Percentiles rank a stretch among this genome's conserved stretches.
These are phyloP conservation scores for Andrena bicolor DNA, from an alignment of 2,888 invertebrate genomes.

Conservation along the genomic window DNA sequence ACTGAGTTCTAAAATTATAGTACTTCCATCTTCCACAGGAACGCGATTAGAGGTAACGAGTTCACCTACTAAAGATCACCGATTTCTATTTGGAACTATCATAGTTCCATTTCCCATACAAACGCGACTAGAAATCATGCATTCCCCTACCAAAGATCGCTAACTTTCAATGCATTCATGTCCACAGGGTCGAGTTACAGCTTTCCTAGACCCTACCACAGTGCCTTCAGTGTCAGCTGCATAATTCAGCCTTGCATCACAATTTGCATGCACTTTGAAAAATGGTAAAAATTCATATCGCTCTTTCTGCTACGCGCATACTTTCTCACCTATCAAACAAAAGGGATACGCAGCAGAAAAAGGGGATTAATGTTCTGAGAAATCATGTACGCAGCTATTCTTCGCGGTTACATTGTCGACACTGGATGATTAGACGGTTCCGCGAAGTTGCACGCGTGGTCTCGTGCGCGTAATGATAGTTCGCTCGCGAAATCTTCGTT, in stretches of 20 bases:
- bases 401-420: conserved; percentile 7
- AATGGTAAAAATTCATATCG: conserved; percentile 1
- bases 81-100: neutral
- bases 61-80: too few species aligned
- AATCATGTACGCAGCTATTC: neutral
- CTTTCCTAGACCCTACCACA: too few species aligned
- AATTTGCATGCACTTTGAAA: neutral
- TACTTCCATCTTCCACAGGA: neutral
- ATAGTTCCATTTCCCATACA: too few species aligned
- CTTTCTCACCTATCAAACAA: conserved; percentile 13
- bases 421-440: conserved; percentile 14
- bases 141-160: too few species aligned
- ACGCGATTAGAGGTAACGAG: neutral
- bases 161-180: too few species aligned
- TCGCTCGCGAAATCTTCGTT: conserved; percentile 24
- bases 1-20: too few species aligned
- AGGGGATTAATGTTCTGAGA: neutral
- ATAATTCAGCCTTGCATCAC: too few species aligned
- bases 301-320: neutral
- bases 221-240: too few species aligned
- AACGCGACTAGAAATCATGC: too few species aligned
- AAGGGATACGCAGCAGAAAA: neutral
- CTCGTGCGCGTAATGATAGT: neutral
- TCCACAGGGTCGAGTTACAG: too few species aligned
- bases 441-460: neutral